These are phyloP conservation scores for Aphaenogaster ashmeadi DNA, from an alignment of 1,140 invertebrate genomes.

Conservation along the genomic window DNA sequence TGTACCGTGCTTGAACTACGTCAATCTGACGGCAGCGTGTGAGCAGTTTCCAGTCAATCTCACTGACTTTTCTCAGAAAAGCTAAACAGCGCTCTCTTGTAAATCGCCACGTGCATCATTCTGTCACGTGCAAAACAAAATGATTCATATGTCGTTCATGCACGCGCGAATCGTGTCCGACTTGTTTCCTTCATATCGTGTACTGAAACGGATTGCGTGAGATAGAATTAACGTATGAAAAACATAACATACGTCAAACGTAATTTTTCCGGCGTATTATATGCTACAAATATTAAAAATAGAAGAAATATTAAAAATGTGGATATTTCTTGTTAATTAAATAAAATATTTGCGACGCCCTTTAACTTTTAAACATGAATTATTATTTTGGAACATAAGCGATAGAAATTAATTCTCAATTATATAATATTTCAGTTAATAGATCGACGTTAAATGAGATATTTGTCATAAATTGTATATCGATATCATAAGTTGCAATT, in stretches of 20 bases:
- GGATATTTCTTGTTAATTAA: not conserved
- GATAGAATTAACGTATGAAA: not conserved
- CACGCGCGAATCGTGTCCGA: not conserved
- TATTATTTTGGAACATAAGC: not conserved
- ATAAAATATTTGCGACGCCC: not conserved
- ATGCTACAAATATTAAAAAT: not conserved
- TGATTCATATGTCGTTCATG: slow-evolving; percentile 34
- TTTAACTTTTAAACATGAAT: not conserved
- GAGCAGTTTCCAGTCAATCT: slow-evolving; percentile 42
- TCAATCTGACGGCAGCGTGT: slow-evolving; percentile 23
- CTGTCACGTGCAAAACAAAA: slow-evolving; percentile 52
- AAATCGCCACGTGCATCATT: slow-evolving; percentile 37
- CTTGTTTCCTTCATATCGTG: not conserved
- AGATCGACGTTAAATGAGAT: not conserved
- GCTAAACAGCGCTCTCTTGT: slow-evolving; percentile 52
- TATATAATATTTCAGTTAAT: slow-evolving; percentile 8
- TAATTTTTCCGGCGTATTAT: not conserved
- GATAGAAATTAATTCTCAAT: not conserved
- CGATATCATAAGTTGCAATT: not conserved
- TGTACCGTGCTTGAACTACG: slow-evolving; percentile 8
- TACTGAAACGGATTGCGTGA: not conserved
- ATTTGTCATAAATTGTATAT: not conserved
- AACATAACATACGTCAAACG: not conserved
- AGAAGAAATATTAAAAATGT: not conserved
- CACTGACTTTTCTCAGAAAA: slow-evolving; percentile 44